Evolutionary conservation across 2,888 invertebrate genomes (phyloP).

Genomic region (Cephus sareptanus): DNA sequence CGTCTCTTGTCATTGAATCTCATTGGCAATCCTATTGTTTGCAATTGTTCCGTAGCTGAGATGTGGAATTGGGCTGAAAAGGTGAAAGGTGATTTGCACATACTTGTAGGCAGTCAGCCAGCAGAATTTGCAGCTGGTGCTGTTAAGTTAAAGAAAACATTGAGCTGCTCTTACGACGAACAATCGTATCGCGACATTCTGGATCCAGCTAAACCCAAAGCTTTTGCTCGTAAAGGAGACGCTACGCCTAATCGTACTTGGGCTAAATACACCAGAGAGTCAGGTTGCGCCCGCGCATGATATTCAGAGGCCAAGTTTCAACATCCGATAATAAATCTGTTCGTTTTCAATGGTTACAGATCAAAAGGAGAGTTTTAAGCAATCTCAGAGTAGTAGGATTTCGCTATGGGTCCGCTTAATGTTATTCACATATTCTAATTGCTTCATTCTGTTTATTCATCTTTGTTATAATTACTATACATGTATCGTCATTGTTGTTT

Average conservation of each 20-base stretch:
- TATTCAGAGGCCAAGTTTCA: constrained; percentile 35
- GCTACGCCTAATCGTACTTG: constrained; percentile 75
- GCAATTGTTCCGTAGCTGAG: constrained; percentile 76
- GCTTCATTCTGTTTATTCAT: neutral
- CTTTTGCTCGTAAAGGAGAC: constrained; percentile 70
- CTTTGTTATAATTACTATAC: neutral
- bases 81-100: constrained; percentile 73
- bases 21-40: constrained; percentile 77
- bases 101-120: constrained; percentile 75
- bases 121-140: constrained; percentile 74
- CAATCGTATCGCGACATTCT: constrained; percentile 60
- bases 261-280: constrained; percentile 79
- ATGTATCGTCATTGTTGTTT: neutral
- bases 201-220: constrained; percentile 66
- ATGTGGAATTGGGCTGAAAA: constrained; percentile 81
- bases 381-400: neutral
- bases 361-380: constrained; percentile 32
- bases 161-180: constrained; percentile 74
- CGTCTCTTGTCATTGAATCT: constrained; percentile 73
- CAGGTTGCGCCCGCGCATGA: constrained; percentile 70
- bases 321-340: constrained; percentile 35
- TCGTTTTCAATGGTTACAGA: constrained; percentile 19
- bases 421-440: neutral
- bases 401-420: neutral
- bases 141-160: constrained; percentile 73